Percentiles rank a stretch among this genome's conserved stretches.
Evolutionary conservation across 2,797 vertebrate genomes (phyloP).

Genomic region (Erithacus rubecula): DNA sequence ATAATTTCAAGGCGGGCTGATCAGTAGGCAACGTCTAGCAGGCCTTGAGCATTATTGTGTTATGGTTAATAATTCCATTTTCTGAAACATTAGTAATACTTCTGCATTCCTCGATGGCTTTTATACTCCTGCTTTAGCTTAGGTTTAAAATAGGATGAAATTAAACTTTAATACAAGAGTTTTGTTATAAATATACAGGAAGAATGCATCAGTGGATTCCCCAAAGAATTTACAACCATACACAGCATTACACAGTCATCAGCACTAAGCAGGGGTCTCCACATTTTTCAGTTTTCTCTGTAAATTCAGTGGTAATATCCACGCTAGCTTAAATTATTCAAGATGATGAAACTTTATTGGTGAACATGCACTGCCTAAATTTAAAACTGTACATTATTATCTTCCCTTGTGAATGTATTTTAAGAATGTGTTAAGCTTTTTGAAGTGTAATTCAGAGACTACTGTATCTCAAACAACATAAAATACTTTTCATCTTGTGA

Average conservation of each 20-base stretch:
- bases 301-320: constrained; percentile 59
- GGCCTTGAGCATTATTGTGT: constrained; percentile 54
- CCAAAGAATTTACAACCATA: constrained; percentile 46
- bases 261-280: constrained; percentile 56
- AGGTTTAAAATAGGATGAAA: constrained; percentile 42
- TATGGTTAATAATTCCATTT: constrained; percentile 70
- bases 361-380: constrained; percentile 59
- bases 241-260: constrained; percentile 48
- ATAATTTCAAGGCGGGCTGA: constrained; percentile 64
- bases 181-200: constrained; percentile 64
- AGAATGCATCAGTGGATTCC: constrained; percentile 53
- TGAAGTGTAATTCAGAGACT: constrained; percentile 63
- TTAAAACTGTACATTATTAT: constrained; percentile 69
- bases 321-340: constrained; percentile 65
- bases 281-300: constrained; percentile 59
- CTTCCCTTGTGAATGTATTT: constrained; percentile 63
- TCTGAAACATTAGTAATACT: constrained; percentile 66
- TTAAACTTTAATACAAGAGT: constrained; percentile 58
- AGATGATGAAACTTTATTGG: constrained; percentile 62
- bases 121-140: constrained; percentile 36
- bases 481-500: constrained; percentile 68
- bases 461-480: constrained; percentile 65
- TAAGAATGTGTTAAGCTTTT: constrained; percentile 55
- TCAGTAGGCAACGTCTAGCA: constrained; percentile 63
- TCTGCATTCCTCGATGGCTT: constrained; percentile 34